Percentiles rank a stretch among this genome's conserved stretches.
phyloP scores from a whole-genome alignment of 2,113 vertebrate genomes.

The Emydocephalus ijimae region DNA sequence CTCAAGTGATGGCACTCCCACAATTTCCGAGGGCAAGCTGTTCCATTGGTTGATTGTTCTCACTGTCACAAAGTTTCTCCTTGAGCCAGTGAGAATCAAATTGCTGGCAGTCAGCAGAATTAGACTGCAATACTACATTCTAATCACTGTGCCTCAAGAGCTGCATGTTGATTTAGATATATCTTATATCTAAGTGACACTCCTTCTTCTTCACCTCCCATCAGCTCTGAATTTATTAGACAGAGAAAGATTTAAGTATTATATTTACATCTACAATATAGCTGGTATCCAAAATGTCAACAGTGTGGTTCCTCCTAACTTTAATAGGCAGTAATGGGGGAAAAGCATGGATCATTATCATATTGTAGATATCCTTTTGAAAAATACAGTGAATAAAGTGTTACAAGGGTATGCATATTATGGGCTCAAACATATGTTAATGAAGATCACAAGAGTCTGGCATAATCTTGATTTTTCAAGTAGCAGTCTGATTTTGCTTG shows the following conservation, averaged over 20 bases:
- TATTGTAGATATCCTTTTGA: not conserved
- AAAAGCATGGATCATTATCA: not conserved
- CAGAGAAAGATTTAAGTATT: not conserved
- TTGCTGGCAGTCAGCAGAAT: not conserved
- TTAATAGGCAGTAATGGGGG: not conserved
- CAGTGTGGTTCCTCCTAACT: not conserved
- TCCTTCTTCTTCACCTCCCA: not conserved
- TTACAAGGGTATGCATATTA: not conserved
- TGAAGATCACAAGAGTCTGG: not conserved
- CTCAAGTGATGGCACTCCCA: too few species aligned
- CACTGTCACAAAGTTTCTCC: too few species aligned
- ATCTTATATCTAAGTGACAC: not conserved
- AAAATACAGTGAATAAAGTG: not conserved
- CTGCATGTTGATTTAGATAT: not conserved
- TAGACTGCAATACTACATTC: not conserved
- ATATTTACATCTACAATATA: not conserved
- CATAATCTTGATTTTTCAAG: not conserved
- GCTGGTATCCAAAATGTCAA: not conserved
- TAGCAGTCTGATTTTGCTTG: not conserved
- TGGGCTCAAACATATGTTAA: not conserved
- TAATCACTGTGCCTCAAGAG: not conserved
- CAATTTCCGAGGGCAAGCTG: too few species aligned
- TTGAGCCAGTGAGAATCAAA: not conserved
- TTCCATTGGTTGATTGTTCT: too few species aligned
- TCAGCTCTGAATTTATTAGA: not conserved